Base-by-base conservation (phyloP, 1,140 invertebrate species). In the Drosophila lacertosa region DNA sequence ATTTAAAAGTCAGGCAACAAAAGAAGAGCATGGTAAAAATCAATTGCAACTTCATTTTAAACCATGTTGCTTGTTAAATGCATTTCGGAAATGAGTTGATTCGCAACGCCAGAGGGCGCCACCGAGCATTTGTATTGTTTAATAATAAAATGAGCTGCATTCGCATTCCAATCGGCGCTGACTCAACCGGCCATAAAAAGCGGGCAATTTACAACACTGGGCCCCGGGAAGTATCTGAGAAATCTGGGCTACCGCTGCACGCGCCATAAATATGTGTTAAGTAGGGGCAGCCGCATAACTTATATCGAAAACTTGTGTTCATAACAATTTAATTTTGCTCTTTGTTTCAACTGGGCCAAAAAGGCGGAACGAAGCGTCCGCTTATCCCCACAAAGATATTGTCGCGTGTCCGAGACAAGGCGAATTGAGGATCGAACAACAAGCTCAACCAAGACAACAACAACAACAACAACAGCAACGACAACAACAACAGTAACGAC, bases 241-340 rank as follows among this genome's bases (percentile, higher is more conserved):
- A 81, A 86, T 86, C 81, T 80, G 62, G 55, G 81, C 81, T 86
- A 86, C 81, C 74, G 81, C 81, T 86, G 77, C 82, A 88, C 82
- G 81, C 81, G 81, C 81, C 80, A 86, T 88, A 88, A 88, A 86
- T 88, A 88, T 88, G 81, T 88, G 81, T 84, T 84, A 86, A 86
- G 81, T 84, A 74, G 80, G 68, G 53, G 72, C 45, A 29, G 20
- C 24, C 67, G 54, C 44, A 72, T 72, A 72, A 66, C 77, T 81
- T 84, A 88, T 86, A 86, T 86, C 77, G 82, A 86, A 74, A 77
- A 77, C 78, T 88, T 88, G 83, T 88, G 82, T 78, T 88, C 74
- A 88, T 88, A 88, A 88, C 82, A 88, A 88, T 88, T 88, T 88
- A 88, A 88, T 88, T 88, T 81, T 88, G 83, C 74, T 88, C 88